Evolutionary conservation across 2,888 invertebrate species (phyloP), one percentile per base, ranked within the genome.

Genomic region (Cerceris ruficornis): DNA sequence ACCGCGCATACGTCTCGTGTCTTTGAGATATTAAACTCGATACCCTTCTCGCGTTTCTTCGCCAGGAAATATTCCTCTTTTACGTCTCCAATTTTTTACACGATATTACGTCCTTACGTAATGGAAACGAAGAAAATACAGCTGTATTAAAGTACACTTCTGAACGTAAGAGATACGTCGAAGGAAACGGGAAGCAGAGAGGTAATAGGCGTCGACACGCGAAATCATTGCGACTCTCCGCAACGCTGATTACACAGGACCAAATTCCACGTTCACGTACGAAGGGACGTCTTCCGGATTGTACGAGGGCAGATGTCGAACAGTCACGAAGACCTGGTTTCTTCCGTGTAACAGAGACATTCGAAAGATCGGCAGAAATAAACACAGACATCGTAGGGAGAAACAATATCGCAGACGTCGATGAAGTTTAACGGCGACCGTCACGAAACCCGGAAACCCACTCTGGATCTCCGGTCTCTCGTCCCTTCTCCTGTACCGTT

Each of bases 241-340:
- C 28, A 28, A 15, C 55, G 69, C 39, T 50, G 46, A 61, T 46
- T 61, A 69, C 69, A 55, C 62, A 62, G 46, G 69, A 62, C 62
- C 42, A 69, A 69, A 69, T 69, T 28, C 55, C 61, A 61, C 50
- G 69, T 61, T 69, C 69, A 69, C 69, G 69, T 69, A 61, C 39
- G 13, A 52, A 28, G 60, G 15, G 54, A 8, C 6, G 43, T 55
- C n/a, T 28, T 41, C 54, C 28, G 61, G 6, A 14, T n/a, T 14
- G n/a, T 13, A 11, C 14, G 17, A 7, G 7, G 8, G 61, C 17
- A 62, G 39, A 62, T 62, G 50, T 62, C 49, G 50, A 13, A n/a
- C 28, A 49, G 52, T 39, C 41, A 17, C 15, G 62, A 62, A 62
- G 39, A 28, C 15, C 28, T 28, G 28, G 28, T 28, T 28, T 28